Base-by-base conservation (phyloP, 2,113 vertebrate genomes). In the Nothobranchius furzeri region DNA sequence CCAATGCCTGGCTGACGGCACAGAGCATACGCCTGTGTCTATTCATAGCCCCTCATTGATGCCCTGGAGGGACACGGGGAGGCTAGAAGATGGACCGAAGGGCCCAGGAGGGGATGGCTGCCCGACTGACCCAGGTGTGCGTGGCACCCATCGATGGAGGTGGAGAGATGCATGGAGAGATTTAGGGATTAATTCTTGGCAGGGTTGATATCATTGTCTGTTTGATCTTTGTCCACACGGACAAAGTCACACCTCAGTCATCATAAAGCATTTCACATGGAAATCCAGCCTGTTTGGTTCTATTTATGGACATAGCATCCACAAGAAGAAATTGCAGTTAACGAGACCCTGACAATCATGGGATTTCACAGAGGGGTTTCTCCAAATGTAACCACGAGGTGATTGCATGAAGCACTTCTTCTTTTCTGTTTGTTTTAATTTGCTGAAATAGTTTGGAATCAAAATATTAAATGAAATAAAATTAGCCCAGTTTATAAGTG, bases 21-120 rank as follows among this genome's bases (percentile, higher is more conserved):
- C 58, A 6, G 69, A 84, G 71, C 73, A 63, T 75, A 84, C 69
- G 75, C 82, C 77, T 60, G 55, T n/a, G 64, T 85, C 91, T 93
- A 92, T 92, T 92, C 90, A 90, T 91, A 92, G 91, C 79, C 58
- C 63, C 73, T 65, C 67, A 78, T 75, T 86, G 75, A 84, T 52
- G 70, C 70, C 81, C 65, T 4, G 63, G 61, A 80, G 80, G 73
- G 86, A 85, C 78, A 74, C 70, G 75, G 72, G 65, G 67, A 81
- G 79, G 69, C 47, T 2, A 25, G 50, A 55, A 68, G 40, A 65
- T 59, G 50, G 60, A 51, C 71, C 64, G 66, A 65, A 60, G 47
- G 79, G 62, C 61, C 70, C 57, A 78, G 65, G 67, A 60, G 47
- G 79, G 62, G 64, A 68, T 54, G 78, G 65, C 68, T 20, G 66